phyloP scores from a whole-genome alignment of 2,113 vertebrate species.

The Atlantisia rogersi region DNA sequence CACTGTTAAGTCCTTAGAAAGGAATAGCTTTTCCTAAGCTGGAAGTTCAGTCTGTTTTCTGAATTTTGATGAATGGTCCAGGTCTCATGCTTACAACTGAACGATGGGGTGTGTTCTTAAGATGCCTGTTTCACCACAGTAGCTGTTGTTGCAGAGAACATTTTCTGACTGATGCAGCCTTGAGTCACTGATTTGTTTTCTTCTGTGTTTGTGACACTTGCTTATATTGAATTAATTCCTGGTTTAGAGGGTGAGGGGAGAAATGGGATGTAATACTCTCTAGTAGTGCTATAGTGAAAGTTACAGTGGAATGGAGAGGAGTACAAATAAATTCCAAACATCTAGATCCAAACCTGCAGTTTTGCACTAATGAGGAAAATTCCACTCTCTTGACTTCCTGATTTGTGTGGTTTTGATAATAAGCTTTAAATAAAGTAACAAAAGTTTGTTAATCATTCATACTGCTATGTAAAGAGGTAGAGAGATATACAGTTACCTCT shows the following conservation, averaged over 20 bases:
- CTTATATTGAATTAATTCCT: not conserved
- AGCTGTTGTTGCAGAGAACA: not conserved
- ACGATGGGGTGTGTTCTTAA: not conserved
- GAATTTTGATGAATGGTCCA: not conserved
- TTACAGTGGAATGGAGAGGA: not conserved
- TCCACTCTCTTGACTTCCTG: not conserved
- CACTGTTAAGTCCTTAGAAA: not conserved
- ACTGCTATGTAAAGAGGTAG: not conserved
- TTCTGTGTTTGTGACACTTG: not conserved
- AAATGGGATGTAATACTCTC: not conserved
- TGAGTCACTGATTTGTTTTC: conserved; percentile 25
- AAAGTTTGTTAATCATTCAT: not conserved
- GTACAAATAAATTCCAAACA: not conserved
- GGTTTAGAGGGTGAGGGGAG: not conserved
- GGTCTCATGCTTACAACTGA: not conserved
- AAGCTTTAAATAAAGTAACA: not conserved
- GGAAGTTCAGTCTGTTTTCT: not conserved
- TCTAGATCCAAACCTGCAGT: not conserved
- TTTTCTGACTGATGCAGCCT: not conserved
- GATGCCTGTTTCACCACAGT: not conserved
- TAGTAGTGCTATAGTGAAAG: not conserved
- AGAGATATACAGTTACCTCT: not conserved
- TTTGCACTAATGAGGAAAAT: not conserved
- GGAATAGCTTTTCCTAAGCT: not conserved
- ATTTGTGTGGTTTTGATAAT: not conserved